These are phyloP conservation scores for Icerya purchasi DNA, from an alignment of 2,888 invertebrate genomes.

Conservation along the genomic window DNA sequence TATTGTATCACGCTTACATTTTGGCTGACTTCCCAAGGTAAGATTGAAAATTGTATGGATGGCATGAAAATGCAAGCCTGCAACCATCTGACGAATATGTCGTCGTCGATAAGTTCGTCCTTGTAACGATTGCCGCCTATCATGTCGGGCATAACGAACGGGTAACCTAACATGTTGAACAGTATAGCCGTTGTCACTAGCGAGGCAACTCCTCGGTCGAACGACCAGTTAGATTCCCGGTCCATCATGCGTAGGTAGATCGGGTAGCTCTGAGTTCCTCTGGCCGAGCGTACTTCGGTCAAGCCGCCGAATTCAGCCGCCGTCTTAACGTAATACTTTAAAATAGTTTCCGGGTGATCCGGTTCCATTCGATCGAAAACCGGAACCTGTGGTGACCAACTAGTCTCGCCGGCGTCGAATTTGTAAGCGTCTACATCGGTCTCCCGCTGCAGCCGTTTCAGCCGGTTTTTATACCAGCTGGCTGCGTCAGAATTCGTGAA, in stretches of 20 bases:
- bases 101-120: slow-evolving; percentile 33
- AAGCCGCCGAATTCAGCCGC: slow-evolving; percentile 35
- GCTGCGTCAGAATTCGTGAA: slow-evolving; percentile 34
- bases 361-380: not conserved
- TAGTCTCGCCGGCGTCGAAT: slow-evolving; percentile 54
- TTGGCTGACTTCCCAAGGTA: slow-evolving; percentile 55
- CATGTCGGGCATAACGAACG: slow-evolving; percentile 58
- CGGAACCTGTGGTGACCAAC: slow-evolving; percentile 8
- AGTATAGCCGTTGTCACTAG: slow-evolving; percentile 48
- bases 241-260: slow-evolving; percentile 57
- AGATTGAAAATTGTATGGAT: slow-evolving; percentile 52
- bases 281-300: slow-evolving; percentile 47
- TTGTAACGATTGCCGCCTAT: slow-evolving; percentile 44
- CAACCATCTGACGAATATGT: slow-evolving; percentile 54
- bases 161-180: slow-evolving; percentile 40
- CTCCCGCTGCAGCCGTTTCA: slow-evolving; percentile 32
- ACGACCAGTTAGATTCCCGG: slow-evolving; percentile 40
- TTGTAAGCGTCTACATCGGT: slow-evolving; percentile 52
- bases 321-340: slow-evolving; percentile 30
- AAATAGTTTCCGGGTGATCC: slow-evolving; percentile 9
- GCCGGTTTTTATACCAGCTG: slow-evolving; percentile 30
- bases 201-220: slow-evolving; percentile 45
- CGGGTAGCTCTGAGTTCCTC: slow-evolving; percentile 43
- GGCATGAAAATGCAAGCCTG: slow-evolving; percentile 59
- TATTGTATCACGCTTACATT: no score